These are phyloP conservation scores for Neomonachus schauinslandi DNA, from an alignment of 2,113 vertebrate species.

Conservation along the genomic window DNA sequence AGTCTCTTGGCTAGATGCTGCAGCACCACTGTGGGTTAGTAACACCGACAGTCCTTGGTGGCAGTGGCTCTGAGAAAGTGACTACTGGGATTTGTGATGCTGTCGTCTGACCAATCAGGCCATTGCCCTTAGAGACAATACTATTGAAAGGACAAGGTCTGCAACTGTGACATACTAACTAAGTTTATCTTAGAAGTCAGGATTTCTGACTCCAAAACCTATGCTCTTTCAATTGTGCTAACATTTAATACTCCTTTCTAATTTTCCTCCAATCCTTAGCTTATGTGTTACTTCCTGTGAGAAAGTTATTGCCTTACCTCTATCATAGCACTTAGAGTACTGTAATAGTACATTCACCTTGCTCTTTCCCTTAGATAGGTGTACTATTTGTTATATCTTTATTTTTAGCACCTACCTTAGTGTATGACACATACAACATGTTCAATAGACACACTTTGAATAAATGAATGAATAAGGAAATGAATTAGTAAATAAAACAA, in stretches of 20 bases:
- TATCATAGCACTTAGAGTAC: background rate
- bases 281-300: background rate
- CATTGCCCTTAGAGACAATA: background rate
- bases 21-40: background rate
- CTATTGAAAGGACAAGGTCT: background rate
- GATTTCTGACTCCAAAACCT: background rate
- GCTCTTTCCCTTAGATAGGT: background rate
- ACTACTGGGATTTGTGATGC: background rate
- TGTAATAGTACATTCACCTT: background rate
- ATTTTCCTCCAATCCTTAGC: background rate
- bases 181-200: background rate
- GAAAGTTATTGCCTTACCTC: background rate
- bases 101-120: background rate
- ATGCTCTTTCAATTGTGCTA: background rate
- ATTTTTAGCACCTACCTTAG: background rate
- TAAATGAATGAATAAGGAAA: background rate
- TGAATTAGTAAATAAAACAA: slow-evolving; percentile 12
- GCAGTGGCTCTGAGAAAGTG: background rate
- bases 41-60: background rate
- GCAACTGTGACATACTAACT: background rate
- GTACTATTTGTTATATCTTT: background rate
- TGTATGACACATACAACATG: background rate
- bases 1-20: background rate
- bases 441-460: background rate
- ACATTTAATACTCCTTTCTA: background rate